These are phyloP conservation scores for Leguminivora glycinivorella DNA, from an alignment of 1,140 invertebrate genomes.

Conservation along the genomic window DNA sequence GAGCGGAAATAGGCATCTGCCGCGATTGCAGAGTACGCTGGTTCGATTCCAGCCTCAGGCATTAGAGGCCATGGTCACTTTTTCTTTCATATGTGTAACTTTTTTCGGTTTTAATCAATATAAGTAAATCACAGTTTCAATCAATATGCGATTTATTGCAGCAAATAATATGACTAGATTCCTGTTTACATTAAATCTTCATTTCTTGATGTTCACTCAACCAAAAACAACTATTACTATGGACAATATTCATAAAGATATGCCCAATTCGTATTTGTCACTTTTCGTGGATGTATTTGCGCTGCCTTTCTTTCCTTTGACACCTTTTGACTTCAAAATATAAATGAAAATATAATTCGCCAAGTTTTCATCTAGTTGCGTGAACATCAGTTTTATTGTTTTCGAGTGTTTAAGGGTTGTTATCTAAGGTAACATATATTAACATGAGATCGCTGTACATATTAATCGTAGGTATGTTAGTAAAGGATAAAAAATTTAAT, in stretches of 20 bases:
- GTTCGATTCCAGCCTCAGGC: too few relatives aligned
- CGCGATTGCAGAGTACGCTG: too few relatives aligned
- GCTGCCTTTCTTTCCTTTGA: too few relatives aligned
- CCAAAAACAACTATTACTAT: constrained; percentile 51
- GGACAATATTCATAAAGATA: constrained; percentile 32
- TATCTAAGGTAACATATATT: constrained; percentile 8
- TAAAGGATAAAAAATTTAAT: neutral
- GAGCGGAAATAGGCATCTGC: too few relatives aligned
- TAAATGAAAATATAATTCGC: neutral
- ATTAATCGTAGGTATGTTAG: constrained; percentile 3
- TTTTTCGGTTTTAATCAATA: too few relatives aligned
- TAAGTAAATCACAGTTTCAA: constrained; percentile 9
- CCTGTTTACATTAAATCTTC: constrained; percentile 30
- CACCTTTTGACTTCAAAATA: too few relatives aligned
- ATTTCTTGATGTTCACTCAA: constrained; percentile 31
- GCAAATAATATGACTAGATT: constrained; percentile 44
- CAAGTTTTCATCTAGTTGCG: neutral
- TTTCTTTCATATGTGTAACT: too few relatives aligned
- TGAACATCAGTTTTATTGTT: neutral
- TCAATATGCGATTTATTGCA: constrained; percentile 31
- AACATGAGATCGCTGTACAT: constrained; percentile 15
- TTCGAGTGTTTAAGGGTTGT: neutral
- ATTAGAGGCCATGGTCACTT: too few relatives aligned
- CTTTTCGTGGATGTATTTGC: too few relatives aligned
- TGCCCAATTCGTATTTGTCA: too few relatives aligned